Evolutionary conservation across 2,888 invertebrate genomes (phyloP).

Genomic region (Prosapia bicincta): DNA sequence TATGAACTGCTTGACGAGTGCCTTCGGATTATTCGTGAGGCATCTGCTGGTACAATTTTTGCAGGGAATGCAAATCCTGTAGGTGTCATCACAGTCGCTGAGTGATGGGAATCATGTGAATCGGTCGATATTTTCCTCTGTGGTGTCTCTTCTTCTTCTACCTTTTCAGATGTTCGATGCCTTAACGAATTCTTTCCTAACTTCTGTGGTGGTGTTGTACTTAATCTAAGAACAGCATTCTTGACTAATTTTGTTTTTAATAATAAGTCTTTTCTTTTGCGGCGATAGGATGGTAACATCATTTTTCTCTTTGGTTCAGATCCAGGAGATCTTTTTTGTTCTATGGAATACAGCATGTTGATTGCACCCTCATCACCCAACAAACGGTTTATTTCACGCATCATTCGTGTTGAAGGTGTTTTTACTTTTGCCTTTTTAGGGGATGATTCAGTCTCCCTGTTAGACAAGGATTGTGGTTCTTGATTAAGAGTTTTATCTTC

Average conservation of each 20-base stretch:
- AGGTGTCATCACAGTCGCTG: slow-evolving; percentile 35
- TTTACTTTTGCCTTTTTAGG: slow-evolving; percentile 50
- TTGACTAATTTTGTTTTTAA: slow-evolving; percentile 60
- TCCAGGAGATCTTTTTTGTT: slow-evolving; percentile 47
- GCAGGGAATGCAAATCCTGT: slow-evolving; percentile 44
- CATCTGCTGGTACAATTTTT: slow-evolving; percentile 58
- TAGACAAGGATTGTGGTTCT: neutral
- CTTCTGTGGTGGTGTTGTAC: slow-evolving; percentile 23
- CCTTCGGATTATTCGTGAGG: slow-evolving; percentile 74
- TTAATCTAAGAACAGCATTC: slow-evolving; percentile 54
- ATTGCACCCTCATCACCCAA: slow-evolving; percentile 84
- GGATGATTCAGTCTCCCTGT: neutral
- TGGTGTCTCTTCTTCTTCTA: slow-evolving; percentile 8
- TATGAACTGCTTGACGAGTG: slow-evolving; percentile 67
- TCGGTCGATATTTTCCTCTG: slow-evolving; percentile 36
- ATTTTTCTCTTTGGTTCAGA: slow-evolving; percentile 31
- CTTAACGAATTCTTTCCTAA: slow-evolving; percentile 20
- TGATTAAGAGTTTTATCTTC: slow-evolving; percentile 7
- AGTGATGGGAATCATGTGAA: slow-evolving; percentile 34
- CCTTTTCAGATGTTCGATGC: slow-evolving; percentile 5
- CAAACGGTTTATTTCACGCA: slow-evolving; percentile 70
- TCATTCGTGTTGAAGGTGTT: slow-evolving; percentile 43
- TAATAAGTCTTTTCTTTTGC: slow-evolving; percentile 47
- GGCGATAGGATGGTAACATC: slow-evolving; percentile 36
- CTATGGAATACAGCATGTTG: slow-evolving; percentile 78